phyloP scores from a whole-genome alignment of 1,140 invertebrate species.

The Eriocheir sinensis region DNA sequence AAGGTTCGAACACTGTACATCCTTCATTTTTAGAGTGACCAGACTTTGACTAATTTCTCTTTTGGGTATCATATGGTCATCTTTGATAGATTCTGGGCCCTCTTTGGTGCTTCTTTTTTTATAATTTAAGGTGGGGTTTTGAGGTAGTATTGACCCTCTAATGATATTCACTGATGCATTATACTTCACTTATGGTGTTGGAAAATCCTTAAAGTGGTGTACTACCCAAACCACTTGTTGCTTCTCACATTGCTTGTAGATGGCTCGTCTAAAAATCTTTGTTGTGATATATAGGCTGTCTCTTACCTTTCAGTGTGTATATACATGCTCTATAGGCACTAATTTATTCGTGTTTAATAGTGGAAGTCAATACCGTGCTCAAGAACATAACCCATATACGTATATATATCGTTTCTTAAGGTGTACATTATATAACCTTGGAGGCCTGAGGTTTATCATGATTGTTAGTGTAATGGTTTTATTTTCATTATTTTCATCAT shows the following conservation, averaged over 20 bases:
- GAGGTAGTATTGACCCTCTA: conserved; percentile 39
- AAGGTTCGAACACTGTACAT: conserved; percentile 84
- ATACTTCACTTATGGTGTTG: conserved; percentile 9
- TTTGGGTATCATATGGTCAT: conserved; percentile 65
- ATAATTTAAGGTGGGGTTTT: conserved; percentile 54
- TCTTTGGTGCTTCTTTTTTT: conserved; percentile 68
- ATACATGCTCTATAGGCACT: not conserved
- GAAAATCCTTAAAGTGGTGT: conserved; percentile 64
- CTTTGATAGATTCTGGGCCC: conserved; percentile 70
- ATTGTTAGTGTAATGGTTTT: too few species aligned
- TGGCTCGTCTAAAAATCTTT: conserved; percentile 51
- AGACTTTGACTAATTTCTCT: conserved; percentile 56
- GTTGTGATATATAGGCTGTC: conserved; percentile 31
- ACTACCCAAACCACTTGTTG: conserved; percentile 53
- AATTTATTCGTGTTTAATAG: not conserved
- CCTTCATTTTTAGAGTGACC: conserved; percentile 67
- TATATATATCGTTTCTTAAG: not conserved
- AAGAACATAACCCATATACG: not conserved
- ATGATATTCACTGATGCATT: conserved; percentile 45
- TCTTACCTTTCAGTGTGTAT: conserved; percentile 30
- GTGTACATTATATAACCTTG: too few species aligned
- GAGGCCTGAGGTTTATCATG: not conserved
- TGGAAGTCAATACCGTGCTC: not conserved
- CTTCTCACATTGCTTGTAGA: conserved; percentile 52
- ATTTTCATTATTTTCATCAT: too few species aligned